Evolutionary conservation across 2,797 vertebrate species (phyloP).

Genomic region (Cryptoblepharus egeriae): DNA sequence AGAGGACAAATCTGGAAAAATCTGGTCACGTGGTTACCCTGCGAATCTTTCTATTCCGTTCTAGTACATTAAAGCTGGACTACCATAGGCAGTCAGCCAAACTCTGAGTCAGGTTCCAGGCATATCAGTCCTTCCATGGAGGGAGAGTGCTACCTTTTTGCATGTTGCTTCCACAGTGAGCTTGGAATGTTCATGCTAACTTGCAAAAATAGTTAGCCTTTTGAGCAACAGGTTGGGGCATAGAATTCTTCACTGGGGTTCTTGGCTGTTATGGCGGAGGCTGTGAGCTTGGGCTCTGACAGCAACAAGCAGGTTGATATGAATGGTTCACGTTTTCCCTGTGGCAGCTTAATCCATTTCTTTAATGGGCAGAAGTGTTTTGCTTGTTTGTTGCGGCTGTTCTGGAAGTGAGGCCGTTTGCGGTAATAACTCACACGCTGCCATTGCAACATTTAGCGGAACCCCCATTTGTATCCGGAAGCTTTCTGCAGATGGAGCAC

Average conservation of each 20-base stretch:
- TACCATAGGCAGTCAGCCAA: too few species aligned
- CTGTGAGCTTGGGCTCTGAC: background rate
- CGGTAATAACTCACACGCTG: background rate
- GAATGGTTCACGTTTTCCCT: background rate
- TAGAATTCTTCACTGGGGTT: background rate
- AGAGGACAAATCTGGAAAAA: too few species aligned
- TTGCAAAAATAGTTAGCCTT: background rate
- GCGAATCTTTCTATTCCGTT: too few species aligned
- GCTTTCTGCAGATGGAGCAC: background rate
- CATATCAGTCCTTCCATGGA: too few species aligned
- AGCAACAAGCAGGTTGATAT: background rate
- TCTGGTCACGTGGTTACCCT: too few species aligned
- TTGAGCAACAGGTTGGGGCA: background rate
- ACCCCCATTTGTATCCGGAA: background rate
- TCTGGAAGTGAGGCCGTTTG: background rate
- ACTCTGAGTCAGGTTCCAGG: too few species aligned
- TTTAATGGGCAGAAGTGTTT: slow-evolving; percentile 14
- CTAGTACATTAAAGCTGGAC: too few species aligned
- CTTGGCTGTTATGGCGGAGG: background rate
- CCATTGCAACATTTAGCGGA: background rate
- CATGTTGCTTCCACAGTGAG: background rate
- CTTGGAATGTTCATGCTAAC: background rate
- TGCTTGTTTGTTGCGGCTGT: background rate
- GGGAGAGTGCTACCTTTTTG: background rate
- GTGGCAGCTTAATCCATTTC: slow-evolving; percentile 14